These are phyloP conservation scores for Sander vitreus DNA, from an alignment of 2,113 vertebrate species.

Conservation along the genomic window DNA sequence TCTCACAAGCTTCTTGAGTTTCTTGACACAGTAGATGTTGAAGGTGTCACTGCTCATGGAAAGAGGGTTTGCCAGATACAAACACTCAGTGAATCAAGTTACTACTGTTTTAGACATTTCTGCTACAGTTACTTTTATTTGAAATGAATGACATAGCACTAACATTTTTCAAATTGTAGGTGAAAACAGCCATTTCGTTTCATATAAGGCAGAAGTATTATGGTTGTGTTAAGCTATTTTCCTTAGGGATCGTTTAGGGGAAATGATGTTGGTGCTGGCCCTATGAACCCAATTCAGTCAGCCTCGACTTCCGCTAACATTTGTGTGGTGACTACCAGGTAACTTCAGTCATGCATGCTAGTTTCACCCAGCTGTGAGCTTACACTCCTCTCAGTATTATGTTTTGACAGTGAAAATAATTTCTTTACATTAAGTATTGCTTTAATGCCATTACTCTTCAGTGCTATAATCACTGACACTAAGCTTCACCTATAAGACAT, in stretches of 20 bases:
- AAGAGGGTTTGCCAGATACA: slow-evolving; percentile 6
- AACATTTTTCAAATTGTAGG: background rate
- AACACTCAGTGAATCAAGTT: background rate
- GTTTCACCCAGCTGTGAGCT: slow-evolving; percentile 9
- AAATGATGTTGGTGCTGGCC: background rate
- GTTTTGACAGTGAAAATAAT: background rate
- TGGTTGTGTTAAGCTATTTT: background rate
- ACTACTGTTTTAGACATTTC: background rate
- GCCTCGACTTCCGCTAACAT: background rate
- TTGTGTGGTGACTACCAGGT: background rate
- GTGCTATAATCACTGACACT: background rate
- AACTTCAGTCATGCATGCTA: background rate
- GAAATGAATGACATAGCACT: background rate
- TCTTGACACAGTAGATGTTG: slow-evolving; percentile 49
- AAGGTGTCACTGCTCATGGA: slow-evolving; percentile 21
- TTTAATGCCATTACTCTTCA: background rate
- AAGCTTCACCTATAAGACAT: background rate
- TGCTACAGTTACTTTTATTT: background rate
- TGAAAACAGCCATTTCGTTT: background rate
- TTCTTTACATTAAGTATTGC: background rate
- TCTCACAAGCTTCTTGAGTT: slow-evolving; percentile 70
- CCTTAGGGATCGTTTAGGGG: background rate
- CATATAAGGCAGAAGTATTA: background rate
- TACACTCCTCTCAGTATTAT: background rate
- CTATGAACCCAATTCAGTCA: background rate